Percentiles rank a stretch among this genome's conserved stretches.
These are phyloP conservation scores for Leucozona laternaria DNA, from an alignment of 2,888 invertebrate species.

Conservation along the genomic window DNA sequence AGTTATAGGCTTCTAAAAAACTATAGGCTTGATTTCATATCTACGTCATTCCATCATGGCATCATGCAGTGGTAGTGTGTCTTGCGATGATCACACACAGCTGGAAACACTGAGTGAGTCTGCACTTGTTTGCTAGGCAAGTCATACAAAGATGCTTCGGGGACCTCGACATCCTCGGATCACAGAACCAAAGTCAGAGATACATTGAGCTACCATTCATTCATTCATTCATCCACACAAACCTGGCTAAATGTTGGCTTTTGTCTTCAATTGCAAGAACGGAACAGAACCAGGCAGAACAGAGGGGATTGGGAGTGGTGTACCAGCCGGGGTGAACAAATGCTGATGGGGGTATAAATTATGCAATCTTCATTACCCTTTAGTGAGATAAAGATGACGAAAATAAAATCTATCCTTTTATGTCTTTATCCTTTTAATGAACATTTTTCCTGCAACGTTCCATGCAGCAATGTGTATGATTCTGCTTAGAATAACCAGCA, in stretches of 20 bases:
- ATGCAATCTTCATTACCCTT: conserved; percentile 82
- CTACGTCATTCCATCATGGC: conserved; percentile 31
- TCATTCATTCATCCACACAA: conserved; percentile 55
- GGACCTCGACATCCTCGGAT: conserved; percentile 60
- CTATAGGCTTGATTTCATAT: conserved; percentile 35
- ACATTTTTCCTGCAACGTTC: conserved; percentile 58
- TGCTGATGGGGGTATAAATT: conserved; percentile 79
- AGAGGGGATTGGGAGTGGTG: neutral
- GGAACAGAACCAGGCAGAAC: neutral
- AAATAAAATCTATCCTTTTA: conserved; percentile 75
- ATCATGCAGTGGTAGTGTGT: conserved; percentile 19
- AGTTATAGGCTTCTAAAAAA: conserved; percentile 52
- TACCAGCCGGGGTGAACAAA: conserved; percentile 29
- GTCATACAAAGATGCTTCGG: conserved; percentile 48
- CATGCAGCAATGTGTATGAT: conserved; percentile 46
- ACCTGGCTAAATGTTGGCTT: conserved; percentile 50
- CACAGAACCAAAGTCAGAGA: conserved; percentile 25
- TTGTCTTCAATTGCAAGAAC: conserved; percentile 64
- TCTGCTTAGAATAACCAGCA: conserved; percentile 77
- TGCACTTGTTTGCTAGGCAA: conserved; percentile 59
- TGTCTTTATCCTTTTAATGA: conserved; percentile 76
- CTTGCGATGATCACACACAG: conserved; percentile 29
- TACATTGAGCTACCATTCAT: conserved; percentile 54
- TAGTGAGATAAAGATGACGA: conserved; percentile 77
- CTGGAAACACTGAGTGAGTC: conserved; percentile 32